These are phyloP conservation scores for Prosapia bicincta DNA, from an alignment of 2,888 invertebrate genomes.

Conservation along the genomic window DNA sequence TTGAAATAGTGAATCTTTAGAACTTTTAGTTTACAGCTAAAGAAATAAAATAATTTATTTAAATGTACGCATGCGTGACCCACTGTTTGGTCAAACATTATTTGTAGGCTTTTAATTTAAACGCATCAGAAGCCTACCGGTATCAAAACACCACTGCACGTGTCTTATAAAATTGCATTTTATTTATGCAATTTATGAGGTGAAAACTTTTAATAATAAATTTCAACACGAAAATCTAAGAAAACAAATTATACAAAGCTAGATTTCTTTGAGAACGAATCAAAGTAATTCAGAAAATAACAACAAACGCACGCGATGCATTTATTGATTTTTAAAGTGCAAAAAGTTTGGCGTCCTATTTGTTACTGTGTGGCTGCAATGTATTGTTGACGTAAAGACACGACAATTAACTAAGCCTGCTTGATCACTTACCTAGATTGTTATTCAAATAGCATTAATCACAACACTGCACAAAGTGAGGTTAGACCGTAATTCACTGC, in stretches of 20 bases:
- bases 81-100: neutral
- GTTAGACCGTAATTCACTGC: neutral
- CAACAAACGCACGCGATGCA: neutral
- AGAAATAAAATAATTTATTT: neutral
- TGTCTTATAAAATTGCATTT: too few relatives aligned
- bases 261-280: neutral
- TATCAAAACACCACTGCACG: too few relatives aligned
- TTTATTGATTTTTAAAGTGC: neutral
- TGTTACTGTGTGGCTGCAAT: neutral
- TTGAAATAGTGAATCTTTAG: neutral
- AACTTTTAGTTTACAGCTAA: neutral
- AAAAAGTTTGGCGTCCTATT: neutral
- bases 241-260: neutral
- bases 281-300: neutral
- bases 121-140: too few relatives aligned
- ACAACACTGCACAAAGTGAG: neutral
- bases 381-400: neutral
- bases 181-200: too few relatives aligned
- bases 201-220: too few relatives aligned
- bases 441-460: neutral
- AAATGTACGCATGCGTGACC: neutral
- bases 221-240: too few relatives aligned
- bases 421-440: neutral
- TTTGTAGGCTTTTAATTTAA: too few relatives aligned
- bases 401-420: neutral